These are phyloP conservation scores for Leptopilina myrica DNA, from an alignment of 2,888 invertebrate genomes.

Conservation along the genomic window DNA sequence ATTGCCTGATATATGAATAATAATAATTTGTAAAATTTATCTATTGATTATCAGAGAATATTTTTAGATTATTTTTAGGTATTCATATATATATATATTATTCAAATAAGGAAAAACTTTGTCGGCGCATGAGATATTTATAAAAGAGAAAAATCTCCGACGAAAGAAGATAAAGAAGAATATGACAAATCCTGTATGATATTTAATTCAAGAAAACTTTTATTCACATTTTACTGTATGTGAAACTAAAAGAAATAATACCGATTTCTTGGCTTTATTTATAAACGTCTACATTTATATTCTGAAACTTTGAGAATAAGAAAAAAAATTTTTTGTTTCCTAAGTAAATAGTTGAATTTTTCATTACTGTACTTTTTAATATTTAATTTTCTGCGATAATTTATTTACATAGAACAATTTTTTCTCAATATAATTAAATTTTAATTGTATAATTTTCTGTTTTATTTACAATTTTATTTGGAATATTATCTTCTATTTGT, in stretches of 20 bases:
- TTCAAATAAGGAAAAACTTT: constrained; percentile 8
- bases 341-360: background rate
- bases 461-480: no score
- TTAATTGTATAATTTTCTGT: no score
- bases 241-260: background rate
- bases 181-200: constrained; percentile 6
- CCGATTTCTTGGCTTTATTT: background rate
- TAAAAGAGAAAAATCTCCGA: background rate
- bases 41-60: background rate
- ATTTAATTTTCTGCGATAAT: no score
- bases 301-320: background rate
- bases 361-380: background rate
- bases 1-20: no score
- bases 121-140: background rate
- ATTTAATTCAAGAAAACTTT: constrained; percentile 22
- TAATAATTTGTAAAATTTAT: background rate
- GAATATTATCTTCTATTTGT: no score
- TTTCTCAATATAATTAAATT: no score
- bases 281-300: background rate
- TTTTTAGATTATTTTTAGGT: background rate
- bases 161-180: background rate
- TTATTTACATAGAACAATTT: no score
- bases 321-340: background rate
- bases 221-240: background rate
- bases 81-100: background rate